phyloP scores from a whole-genome alignment of 30 jellyfish, hydroid and myxozoan species.

The Aurelia sp. region DNA sequence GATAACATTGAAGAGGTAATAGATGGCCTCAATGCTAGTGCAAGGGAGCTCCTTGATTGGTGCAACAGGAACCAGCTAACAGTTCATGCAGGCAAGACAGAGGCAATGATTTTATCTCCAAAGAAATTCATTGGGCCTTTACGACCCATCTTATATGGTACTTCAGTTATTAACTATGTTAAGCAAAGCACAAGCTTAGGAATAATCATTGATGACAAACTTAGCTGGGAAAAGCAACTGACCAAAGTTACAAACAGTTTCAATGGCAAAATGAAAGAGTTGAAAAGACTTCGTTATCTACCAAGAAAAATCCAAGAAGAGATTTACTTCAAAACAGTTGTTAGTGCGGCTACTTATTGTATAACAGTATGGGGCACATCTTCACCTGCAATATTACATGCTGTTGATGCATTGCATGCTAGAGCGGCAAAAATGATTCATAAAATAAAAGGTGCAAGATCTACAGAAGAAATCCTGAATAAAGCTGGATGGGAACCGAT shows the following conservation, averaged over 20 bases:
- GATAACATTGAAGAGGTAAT: too few species aligned
- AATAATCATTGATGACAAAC: too few species aligned
- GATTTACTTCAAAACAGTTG: slow-evolving; percentile 32
- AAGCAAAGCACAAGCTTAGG: too few species aligned
- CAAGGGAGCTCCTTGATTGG: too few species aligned
- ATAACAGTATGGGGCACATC: slow-evolving; percentile 50
- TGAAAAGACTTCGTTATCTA: slow-evolving; percentile 40
- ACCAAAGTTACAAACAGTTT: slow-evolving; percentile 50
- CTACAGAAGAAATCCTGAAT: slow-evolving; percentile 33
- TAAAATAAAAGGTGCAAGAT: slow-evolving; percentile 29
- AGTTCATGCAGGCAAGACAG: too few species aligned
- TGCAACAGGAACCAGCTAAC: too few species aligned
- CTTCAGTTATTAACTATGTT: too few species aligned
- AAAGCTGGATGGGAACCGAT: slow-evolving; percentile 47
- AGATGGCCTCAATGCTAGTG: too few species aligned
- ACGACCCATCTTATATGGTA: too few species aligned
- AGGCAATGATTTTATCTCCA: too few species aligned
- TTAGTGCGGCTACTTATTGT: slow-evolving; percentile 16
- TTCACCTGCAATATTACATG: slow-evolving; percentile 22
- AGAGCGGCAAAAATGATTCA: slow-evolving; percentile 32
- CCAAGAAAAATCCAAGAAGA: slow-evolving; percentile 32
- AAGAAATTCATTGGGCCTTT: too few species aligned
- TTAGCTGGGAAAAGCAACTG: slow-evolving; percentile 1
- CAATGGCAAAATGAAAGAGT: slow-evolving; percentile 38
- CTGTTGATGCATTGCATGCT: slow-evolving; percentile 32